Evolutionary conservation across 35 echinoderm and acorn worm species (phyloP).

Genomic region (Hemicentrotus pulcherrimus): DNA sequence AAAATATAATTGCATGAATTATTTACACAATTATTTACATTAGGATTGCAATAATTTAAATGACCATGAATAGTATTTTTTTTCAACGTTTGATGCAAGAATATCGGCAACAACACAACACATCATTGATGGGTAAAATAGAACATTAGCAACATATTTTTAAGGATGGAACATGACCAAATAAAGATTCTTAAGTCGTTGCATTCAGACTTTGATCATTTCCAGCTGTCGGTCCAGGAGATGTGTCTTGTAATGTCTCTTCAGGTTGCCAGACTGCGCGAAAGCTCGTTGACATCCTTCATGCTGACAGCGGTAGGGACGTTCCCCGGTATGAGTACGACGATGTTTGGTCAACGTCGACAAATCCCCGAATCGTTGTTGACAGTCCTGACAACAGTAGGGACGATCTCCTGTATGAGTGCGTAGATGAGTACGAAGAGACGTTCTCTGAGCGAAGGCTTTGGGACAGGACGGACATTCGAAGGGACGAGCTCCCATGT

Average conservation of each 20-base stretch:
- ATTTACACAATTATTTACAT: too few relatives aligned
- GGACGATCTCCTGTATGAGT: constrained; percentile 92
- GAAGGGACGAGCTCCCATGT: constrained; percentile 45
- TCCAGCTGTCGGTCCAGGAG: neutral
- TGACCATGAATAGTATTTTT: neutral
- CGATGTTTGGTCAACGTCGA: constrained; percentile 91
- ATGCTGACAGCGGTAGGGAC: constrained; percentile 60
- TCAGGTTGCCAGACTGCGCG: constrained; percentile 88
- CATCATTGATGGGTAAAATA: neutral
- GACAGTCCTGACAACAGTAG: constrained; percentile 81
- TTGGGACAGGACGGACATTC: constrained; percentile 41
- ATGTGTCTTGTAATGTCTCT: constrained; percentile 63
- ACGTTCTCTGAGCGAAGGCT: constrained; percentile 35
- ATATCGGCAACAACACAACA: neutral
- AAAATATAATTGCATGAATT: too few relatives aligned
- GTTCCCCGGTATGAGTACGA: constrained; percentile 82
- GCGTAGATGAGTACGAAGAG: constrained; percentile 67
- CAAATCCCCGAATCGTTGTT: constrained; percentile 78
- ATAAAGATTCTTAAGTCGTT: neutral
- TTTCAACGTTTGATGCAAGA: neutral
- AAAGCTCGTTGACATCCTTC: constrained; percentile 62
- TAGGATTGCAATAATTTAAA: neutral
- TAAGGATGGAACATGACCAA: too few relatives aligned
- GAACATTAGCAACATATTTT: too few relatives aligned
- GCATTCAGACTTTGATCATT: neutral